Percentiles rank a stretch among this genome's conserved stretches.
Evolutionary conservation across 2,113 vertebrate genomes (phyloP).

Genomic region (Mesembrinibis cayennensis): DNA sequence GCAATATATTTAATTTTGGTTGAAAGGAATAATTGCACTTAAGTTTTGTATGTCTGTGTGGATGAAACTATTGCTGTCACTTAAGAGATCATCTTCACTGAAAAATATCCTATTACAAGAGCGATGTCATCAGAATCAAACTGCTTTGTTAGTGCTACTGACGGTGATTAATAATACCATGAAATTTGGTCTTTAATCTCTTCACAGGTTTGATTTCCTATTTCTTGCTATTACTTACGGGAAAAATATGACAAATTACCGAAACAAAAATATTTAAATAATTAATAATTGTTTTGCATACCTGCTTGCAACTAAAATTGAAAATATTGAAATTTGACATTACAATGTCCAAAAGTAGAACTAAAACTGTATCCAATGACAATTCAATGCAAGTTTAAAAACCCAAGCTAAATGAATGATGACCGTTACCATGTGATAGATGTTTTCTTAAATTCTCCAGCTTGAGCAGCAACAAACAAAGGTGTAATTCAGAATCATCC

Average conservation of each 20-base stretch:
- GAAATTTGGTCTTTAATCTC: background rate
- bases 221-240: background rate
- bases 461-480: slow-evolving; percentile 83
- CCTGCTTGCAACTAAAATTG: background rate
- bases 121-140: background rate
- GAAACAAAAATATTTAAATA: background rate
- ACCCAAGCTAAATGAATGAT: background rate
- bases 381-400: background rate
- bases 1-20: background rate
- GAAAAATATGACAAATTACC: background rate
- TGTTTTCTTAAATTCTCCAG: slow-evolving; percentile 76
- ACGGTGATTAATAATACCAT: background rate
- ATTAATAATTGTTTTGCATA: background rate
- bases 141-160: background rate
- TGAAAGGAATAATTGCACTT: background rate
- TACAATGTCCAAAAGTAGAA: background rate
- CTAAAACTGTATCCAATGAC: background rate
- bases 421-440: slow-evolving; percentile 68
- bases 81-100: background rate
- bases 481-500: slow-evolving; percentile 83
- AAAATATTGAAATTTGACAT: background rate
- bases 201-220: background rate
- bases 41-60: background rate
- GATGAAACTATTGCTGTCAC: background rate
- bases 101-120: background rate